These are phyloP conservation scores for Pycnonotus jocosus DNA, from an alignment of 2,113 vertebrate genomes.

Conservation along the genomic window DNA sequence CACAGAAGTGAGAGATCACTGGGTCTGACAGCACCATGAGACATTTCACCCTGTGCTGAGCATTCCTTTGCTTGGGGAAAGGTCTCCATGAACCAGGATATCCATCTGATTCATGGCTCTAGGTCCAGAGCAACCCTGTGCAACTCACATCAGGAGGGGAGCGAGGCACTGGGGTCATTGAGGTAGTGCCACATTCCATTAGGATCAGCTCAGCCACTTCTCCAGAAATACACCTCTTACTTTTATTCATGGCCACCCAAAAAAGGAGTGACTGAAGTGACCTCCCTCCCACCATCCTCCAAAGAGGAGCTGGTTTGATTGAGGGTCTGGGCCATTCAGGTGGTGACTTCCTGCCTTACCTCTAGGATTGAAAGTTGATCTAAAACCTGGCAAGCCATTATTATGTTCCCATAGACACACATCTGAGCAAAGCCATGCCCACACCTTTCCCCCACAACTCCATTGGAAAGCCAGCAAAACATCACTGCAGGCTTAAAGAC, in stretches of 20 bases:
- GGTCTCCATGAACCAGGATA: not conserved
- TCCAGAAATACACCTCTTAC: not conserved
- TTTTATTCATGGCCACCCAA: not conserved
- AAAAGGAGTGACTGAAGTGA: not conserved
- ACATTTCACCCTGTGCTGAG: not conserved
- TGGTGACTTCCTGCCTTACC: not conserved
- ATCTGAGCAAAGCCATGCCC: not conserved
- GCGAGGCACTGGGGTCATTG: not conserved
- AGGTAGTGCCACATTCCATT: not conserved
- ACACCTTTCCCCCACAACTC: not conserved
- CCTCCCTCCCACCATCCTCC: not conserved
- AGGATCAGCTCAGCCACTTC: not conserved
- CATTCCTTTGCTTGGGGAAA: accelerated
- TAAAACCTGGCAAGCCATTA: not conserved
- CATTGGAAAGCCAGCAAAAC: not conserved
- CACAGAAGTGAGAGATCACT: not conserved
- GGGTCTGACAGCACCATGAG: accelerated
- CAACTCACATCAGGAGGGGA: not conserved
- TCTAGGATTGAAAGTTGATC: not conserved
- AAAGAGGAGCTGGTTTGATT: not conserved
- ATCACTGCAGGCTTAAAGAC: not conserved
- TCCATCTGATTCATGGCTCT: not conserved
- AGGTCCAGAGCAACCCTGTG: not conserved
- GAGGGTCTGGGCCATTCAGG: not conserved
- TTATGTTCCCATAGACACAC: not conserved